Conservation (phyloP, 2,113 vertebrate species). For the Elachura formosa region DNA sequence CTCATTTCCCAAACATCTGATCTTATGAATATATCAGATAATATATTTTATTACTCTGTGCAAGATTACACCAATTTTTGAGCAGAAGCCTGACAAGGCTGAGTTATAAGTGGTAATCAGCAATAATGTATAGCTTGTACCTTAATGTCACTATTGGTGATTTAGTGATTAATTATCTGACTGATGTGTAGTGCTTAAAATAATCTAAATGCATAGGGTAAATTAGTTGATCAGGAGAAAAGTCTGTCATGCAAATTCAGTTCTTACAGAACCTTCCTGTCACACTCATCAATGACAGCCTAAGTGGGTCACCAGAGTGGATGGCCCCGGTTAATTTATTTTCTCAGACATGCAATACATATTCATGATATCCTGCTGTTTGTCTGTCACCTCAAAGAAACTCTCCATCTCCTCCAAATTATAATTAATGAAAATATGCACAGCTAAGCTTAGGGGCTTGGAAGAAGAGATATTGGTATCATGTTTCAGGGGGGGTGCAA, state of each 20-base stretch:
- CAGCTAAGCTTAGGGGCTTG: slow-evolving; percentile 47
- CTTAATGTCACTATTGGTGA: slow-evolving; percentile 77
- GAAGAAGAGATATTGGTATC: slow-evolving; percentile 34
- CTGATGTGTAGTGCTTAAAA: slow-evolving; percentile 75
- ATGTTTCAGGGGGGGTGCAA: background rate
- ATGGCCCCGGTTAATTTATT: slow-evolving; percentile 95
- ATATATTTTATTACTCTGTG: background rate
- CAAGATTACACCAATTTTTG: slow-evolving; percentile 9
- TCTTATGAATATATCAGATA: background rate
- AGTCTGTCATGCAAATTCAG: slow-evolving; percentile 79
- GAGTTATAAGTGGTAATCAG: slow-evolving; percentile 70
- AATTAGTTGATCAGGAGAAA: slow-evolving; percentile 74
- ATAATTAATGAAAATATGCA: slow-evolving; percentile 75
- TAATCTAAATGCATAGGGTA: slow-evolving; percentile 78
- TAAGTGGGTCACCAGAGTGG: slow-evolving; percentile 92
- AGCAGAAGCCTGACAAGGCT: background rate
- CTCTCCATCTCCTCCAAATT: slow-evolving; percentile 64
- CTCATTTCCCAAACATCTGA: background rate
- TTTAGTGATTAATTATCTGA: slow-evolving; percentile 87
- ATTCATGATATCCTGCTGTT: slow-evolving; percentile 97
- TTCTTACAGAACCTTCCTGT: slow-evolving; percentile 83
- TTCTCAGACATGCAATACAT: slow-evolving; percentile 89
- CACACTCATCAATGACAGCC: slow-evolving; percentile 88
- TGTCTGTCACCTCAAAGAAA: slow-evolving; percentile 90
- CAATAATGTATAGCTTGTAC: slow-evolving; percentile 72